Conservation (phyloP, 2,113 vertebrate genomes). For the Dromiciops gliroides region DNA sequence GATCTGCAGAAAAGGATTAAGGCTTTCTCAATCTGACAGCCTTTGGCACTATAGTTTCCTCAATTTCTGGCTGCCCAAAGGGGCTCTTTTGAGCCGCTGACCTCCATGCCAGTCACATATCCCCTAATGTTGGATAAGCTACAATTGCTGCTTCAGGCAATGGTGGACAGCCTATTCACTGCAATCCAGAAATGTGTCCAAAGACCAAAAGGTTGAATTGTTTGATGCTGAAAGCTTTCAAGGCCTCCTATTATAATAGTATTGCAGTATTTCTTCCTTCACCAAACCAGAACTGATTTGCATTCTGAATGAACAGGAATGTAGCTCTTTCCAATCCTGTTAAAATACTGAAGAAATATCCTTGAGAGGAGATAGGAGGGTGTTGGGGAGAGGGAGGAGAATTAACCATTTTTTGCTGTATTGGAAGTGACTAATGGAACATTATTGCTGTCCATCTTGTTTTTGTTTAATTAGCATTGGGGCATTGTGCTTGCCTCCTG, state of each 20-base stretch:
- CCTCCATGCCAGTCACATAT: background rate
- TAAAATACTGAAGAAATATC: background rate
- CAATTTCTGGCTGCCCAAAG: background rate
- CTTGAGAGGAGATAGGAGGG: background rate
- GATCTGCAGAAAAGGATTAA: background rate
- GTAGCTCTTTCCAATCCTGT: background rate
- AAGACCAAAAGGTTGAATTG: background rate
- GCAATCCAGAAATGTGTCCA: background rate
- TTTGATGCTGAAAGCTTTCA: background rate
- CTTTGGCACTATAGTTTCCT: background rate
- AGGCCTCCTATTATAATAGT: background rate
- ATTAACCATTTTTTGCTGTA: accelerated
- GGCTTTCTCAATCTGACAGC: background rate
- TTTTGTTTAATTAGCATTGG: slow-evolving; percentile 65
- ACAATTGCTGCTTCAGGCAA: background rate
- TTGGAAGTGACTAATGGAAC: background rate
- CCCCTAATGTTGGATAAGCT: background rate
- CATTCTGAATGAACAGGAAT: background rate
- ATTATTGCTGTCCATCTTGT: slow-evolving; percentile 39
- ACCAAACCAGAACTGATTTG: background rate
- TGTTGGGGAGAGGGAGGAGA: background rate
- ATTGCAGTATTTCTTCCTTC: background rate
- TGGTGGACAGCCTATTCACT: background rate
- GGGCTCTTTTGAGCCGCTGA: background rate
- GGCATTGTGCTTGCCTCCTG: background rate